phyloP scores from a whole-genome alignment of 2,888 invertebrate species.

The Drosophila villosipedis region DNA sequence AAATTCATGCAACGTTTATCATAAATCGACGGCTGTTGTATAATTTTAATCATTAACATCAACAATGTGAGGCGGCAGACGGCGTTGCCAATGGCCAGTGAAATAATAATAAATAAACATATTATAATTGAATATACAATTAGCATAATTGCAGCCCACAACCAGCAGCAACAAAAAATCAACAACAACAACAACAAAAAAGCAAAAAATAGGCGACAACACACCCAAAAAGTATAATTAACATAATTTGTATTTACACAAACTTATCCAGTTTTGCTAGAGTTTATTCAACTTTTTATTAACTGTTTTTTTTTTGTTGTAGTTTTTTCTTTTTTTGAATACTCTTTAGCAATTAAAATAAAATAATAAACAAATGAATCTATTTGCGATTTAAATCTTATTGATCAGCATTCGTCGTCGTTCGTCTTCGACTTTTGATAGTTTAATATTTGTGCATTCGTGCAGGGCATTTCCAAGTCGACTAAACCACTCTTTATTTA shows the following conservation, averaged over 20 bases:
- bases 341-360: neutral
- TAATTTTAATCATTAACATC: slow-evolving; percentile 71
- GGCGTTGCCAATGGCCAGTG: slow-evolving; percentile 25
- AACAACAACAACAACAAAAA: neutral
- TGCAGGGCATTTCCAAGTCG: neutral
- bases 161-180: slow-evolving; percentile 21
- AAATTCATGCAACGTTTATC: slow-evolving; percentile 73
- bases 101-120: slow-evolving; percentile 79
- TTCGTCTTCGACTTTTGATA: neutral
- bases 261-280: slow-evolving; percentile 60
- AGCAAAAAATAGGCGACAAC: slow-evolving; percentile 8
- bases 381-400: neutral
- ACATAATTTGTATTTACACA: slow-evolving; percentile 77
- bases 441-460: neutral
- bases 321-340: slow-evolving; percentile 1
- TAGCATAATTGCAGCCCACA: slow-evolving; percentile 72
- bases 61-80: slow-evolving; percentile 29
- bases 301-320: slow-evolving; percentile 1
- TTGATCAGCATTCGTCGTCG: neutral
- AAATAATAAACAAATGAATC: neutral
- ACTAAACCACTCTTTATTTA: slow-evolving; percentile 2
- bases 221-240: slow-evolving; percentile 63
- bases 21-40: slow-evolving; percentile 70
- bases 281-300: slow-evolving; percentile 29
- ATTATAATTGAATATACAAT: slow-evolving; percentile 80